Evolutionary conservation across 2,888 invertebrate genomes (phyloP).

Genomic region (Lacanobia wlatinum): DNA sequence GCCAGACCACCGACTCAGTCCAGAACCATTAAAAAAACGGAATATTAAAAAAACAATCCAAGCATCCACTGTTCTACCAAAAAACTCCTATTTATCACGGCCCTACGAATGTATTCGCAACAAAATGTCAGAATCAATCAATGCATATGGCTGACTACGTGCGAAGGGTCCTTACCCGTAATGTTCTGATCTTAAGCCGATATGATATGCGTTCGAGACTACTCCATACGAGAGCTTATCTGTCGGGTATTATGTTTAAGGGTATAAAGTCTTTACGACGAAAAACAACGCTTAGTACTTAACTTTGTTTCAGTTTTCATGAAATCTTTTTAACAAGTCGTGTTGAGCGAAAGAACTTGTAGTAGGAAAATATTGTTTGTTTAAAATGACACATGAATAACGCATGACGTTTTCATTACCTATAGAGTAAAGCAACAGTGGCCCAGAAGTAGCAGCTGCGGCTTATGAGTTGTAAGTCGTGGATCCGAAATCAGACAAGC

Average conservation of each 20-base stretch:
- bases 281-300: constrained; percentile 29
- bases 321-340: constrained; percentile 33
- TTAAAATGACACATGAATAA: neutral
- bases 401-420: neutral
- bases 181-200: constrained; percentile 40
- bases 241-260: constrained; percentile 16
- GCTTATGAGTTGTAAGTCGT: neutral
- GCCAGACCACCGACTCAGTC: too few species aligned
- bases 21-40: too few species aligned
- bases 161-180: constrained; percentile 22
- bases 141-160: constrained; percentile 29
- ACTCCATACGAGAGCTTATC: constrained; percentile 32
- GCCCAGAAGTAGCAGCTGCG: neutral
- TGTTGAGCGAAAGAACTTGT: constrained; percentile 2
- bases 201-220: constrained; percentile 26
- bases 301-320: constrained; percentile 21
- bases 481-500: too few species aligned
- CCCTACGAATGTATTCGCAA: constrained; percentile 8
- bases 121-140: constrained; percentile 43
- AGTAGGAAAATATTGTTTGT: neutral
- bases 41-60: neutral
- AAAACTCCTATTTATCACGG: too few species aligned
- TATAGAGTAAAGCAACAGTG: neutral
- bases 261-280: constrained; percentile 39
- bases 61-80: neutral